Evolutionary conservation across 2,797 vertebrate genomes (phyloP).

Genomic region (Sebastes matsubarae): DNA sequence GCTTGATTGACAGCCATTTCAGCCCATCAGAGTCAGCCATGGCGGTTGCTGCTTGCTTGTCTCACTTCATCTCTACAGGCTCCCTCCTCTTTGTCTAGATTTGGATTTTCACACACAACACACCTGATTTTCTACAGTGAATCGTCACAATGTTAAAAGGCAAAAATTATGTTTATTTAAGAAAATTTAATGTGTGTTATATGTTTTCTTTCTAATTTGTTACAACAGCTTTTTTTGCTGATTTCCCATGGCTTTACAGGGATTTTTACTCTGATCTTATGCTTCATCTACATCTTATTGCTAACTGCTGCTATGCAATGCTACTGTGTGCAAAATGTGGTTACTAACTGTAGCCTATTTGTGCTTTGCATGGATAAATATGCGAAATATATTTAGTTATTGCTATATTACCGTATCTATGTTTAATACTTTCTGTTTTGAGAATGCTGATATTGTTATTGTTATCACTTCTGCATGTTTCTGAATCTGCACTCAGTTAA

Average conservation of each 20-base stretch:
- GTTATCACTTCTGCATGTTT: background rate
- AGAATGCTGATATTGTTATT: background rate
- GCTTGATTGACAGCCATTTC: background rate
- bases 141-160: background rate
- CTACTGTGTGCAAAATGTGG: background rate
- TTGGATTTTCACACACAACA: background rate
- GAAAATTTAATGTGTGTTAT: background rate
- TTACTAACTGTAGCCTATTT: background rate
- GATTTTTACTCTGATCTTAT: background rate
- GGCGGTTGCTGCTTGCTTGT: background rate
- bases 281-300: background rate
- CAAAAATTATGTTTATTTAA: background rate
- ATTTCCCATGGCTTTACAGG: background rate
- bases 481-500: background rate
- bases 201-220: background rate
- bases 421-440: background rate
- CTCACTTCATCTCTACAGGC: background rate
- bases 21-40: background rate
- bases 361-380: background rate
- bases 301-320: background rate
- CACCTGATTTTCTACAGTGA: background rate
- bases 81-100: background rate
- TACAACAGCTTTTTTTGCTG: background rate
- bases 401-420: background rate
- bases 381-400: background rate